Percentiles rank a stretch among this genome's conserved stretches.
phyloP scores from a whole-genome alignment of 1,140 invertebrate species.

The Meloidogyne hapla region DNA sequence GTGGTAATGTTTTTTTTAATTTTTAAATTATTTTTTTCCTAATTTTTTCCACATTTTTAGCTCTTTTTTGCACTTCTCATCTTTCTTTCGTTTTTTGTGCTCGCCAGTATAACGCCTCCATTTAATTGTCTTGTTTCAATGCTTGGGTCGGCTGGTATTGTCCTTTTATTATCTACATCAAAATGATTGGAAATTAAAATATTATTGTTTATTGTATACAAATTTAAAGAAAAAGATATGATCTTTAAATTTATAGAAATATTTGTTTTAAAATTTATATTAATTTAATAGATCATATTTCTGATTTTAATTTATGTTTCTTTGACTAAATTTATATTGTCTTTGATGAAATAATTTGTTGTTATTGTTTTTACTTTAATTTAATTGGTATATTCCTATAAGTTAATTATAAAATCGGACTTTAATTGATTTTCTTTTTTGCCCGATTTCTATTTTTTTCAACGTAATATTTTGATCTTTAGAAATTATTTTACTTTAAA shows the following conservation, averaged over 20 bases:
- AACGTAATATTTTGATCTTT: too few relatives aligned
- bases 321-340: neutral
- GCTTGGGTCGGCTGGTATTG: conserved; percentile 68
- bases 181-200: neutral
- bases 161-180: conserved; percentile 58
- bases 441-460: too few relatives aligned
- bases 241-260: neutral
- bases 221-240: neutral
- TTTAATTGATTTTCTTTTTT: too few relatives aligned
- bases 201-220: conserved; percentile 1
- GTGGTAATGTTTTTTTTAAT: conserved; percentile 66
- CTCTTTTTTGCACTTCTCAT: neutral
- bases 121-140: conserved; percentile 90
- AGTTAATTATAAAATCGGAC: too few relatives aligned
- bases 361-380: neutral
- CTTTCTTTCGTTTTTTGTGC: conserved; percentile 12
- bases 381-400: neutral
- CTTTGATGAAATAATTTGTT: conserved; percentile 3
- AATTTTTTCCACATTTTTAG: neutral
- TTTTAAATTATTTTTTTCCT: too few relatives aligned
- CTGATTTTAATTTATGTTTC: neutral
- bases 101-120: conserved; percentile 76
- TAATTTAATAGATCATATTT: neutral
- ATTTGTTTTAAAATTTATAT: neutral
- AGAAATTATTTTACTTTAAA: neutral